A percentile compares a stretch with the other conserved stretches of the same genome.
These are phyloP conservation scores for Chromis chromis DNA, from an alignment of 2,797 vertebrate species.

Conservation along the genomic window DNA sequence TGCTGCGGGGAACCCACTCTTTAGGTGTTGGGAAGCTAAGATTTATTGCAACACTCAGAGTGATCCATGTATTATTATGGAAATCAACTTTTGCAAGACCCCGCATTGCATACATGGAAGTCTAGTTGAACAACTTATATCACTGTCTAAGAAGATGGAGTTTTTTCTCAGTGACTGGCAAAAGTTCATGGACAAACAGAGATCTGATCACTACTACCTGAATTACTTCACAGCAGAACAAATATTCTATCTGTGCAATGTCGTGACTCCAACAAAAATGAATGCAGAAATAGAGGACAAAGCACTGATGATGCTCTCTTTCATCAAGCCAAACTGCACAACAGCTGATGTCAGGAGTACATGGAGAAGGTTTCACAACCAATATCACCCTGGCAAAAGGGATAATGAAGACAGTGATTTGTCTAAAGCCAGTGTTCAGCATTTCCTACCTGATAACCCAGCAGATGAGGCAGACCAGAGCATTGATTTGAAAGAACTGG, in stretches of 20 bases:
- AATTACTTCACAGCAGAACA: slow-evolving; percentile 93
- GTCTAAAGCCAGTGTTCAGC: background rate
- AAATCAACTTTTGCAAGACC: slow-evolving; percentile 77
- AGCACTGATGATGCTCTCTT: slow-evolving; percentile 90
- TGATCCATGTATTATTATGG: slow-evolving; percentile 72
- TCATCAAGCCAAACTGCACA: slow-evolving; percentile 84
- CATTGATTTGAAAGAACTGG: slow-evolving; percentile 57
- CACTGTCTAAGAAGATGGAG: slow-evolving; percentile 89
- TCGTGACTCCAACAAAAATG: slow-evolving; percentile 72
- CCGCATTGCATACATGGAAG: slow-evolving; percentile 61
- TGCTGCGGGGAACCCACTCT: slow-evolving; percentile 89
- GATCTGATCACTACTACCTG: slow-evolving; percentile 85
- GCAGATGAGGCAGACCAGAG: slow-evolving; percentile 29
- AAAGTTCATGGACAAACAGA: slow-evolving; percentile 82
- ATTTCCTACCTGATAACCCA: background rate
- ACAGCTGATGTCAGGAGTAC: slow-evolving; percentile 54
- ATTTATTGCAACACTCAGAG: slow-evolving; percentile 79
- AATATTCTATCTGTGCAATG: slow-evolving; percentile 86
- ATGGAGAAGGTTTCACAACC: slow-evolving; percentile 51
- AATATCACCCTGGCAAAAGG: slow-evolving; percentile 32
- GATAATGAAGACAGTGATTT: slow-evolving; percentile 23
- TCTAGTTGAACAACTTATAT: slow-evolving; percentile 77
- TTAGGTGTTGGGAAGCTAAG: slow-evolving; percentile 85
- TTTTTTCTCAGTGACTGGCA: slow-evolving; percentile 85
- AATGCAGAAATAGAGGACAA: slow-evolving; percentile 59